Evolutionary conservation across 1,140 invertebrate genomes (phyloP), one percentile per base, ranked within the genome.

Genomic region (Nephotettix cincticeps): DNA sequence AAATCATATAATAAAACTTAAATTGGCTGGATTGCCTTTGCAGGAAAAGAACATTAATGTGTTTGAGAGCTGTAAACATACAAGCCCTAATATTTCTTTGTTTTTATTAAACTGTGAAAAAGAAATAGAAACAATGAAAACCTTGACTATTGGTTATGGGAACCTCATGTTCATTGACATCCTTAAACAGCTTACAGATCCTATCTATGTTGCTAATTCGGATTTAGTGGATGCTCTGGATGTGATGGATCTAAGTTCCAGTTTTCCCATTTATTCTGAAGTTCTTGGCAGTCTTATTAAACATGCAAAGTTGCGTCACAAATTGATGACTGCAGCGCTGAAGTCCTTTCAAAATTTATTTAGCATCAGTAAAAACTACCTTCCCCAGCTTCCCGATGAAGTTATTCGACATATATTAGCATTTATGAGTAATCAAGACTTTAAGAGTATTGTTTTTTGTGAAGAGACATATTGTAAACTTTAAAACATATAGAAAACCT

Each of bases 1-100:
- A 27, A 4, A 61, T 2, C 56, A 61, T 27, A 61, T 61, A 11
- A n/a, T 61, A 9, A 61, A 61, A 61, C 27, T 61, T 27, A 61
- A 61, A 61, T 14, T 61, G 56, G 56, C 56, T 27, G 56, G 56
- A 6, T 29, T 61, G 13, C 6, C 9, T 6, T 61, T 61, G 23
- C 56, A 61, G 6, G 56, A 61, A 28, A 25, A 28, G 13, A 61
- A 61, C n/a, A 4, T 21, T 6, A 36, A 36, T 36, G 32, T 36
- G 14, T 4, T 36, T 14, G 32, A 36, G 32, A 36, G 32, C 32
- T 36, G 32, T 14, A 36, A 36, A 36, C 32, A 29, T 14, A 21
- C 56, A 6, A 61, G 56, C 28, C 56, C 56, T 27, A n/a, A n/a
- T n/a, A 21, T 61, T 25, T 9, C 14, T 27, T 9, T 28, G 56